A percentile compares a stretch with the other conserved stretches of the same genome.
Conservation (phyloP, 2,888 invertebrate genomes). For the Palloptera scutellata region DNA sequence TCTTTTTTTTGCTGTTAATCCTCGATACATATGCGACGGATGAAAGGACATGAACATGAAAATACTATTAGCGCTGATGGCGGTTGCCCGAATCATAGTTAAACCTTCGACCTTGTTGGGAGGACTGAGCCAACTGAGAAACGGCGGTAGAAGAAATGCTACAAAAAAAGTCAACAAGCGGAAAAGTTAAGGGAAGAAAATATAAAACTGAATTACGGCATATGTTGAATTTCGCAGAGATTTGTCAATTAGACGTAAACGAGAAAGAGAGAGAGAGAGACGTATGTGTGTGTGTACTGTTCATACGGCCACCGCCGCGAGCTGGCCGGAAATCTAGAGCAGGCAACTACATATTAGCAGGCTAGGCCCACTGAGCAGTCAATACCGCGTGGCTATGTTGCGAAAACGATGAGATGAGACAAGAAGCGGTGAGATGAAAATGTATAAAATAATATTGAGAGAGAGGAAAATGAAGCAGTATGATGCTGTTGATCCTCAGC, state of each 20-base stretch:
- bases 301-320: neutral
- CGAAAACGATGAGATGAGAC: neutral
- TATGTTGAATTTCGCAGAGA: slow-evolving; percentile 24
- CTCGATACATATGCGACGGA: slow-evolving; percentile 24
- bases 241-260: slow-evolving; percentile 31
- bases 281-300: neutral
- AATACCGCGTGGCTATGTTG: no score
- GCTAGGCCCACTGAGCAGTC: no score
- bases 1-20: slow-evolving; percentile 23
- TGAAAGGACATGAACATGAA: slow-evolving; percentile 35
- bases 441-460: neutral
- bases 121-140: neutral
- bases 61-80: slow-evolving; percentile 40
- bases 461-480: neutral
- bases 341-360: neutral
- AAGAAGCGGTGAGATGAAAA: neutral
- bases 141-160: neutral
- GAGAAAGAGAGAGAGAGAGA: no score
- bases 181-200: neutral
- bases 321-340: neutral
- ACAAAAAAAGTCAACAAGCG: neutral
- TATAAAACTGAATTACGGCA: slow-evolving; percentile 18
- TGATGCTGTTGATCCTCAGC: no score
- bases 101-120: neutral
- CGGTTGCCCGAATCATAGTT: neutral